Base-by-base conservation (phyloP, 35 echinoderm and acorn worm genomes). In the Chiridota heheva region DNA sequence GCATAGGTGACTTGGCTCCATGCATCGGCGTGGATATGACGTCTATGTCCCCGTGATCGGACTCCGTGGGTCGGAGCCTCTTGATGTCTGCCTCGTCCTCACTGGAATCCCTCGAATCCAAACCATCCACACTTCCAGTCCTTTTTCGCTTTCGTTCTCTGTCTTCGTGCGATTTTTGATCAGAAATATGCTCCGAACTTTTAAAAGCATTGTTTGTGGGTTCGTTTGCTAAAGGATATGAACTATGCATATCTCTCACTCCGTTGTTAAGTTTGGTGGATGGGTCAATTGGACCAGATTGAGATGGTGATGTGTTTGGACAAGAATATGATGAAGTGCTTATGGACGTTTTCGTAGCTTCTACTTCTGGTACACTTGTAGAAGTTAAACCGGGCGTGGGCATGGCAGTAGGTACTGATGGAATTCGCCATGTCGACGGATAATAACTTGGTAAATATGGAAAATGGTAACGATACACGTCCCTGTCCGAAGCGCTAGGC, bases 371-470 rank as follows among this genome's bases (percentile, higher is more conserved):
- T 44, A 42, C 37, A 29, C 37, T 43, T 55, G 15, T 55, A 12
- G 69, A 42, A 12, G 46, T 29, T 15, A 10, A 15, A 0, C 46
- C 69, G 33, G 36, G 69, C 10, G 69, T 17, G 5, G 37, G 12
- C 1, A 25, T 15, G 15, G 41, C 69, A 31, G 41, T 72, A 7
- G 69, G 4, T 8, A 43, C 69, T 2, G 40, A 17, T 7, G 33
- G 69, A 41, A 15, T 4, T 12, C 75, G 75, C 75, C 75, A 78
- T 2, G 42, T 35, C 2, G 75, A 78, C 17, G 75, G 75, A n/a
- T 60, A 42, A 35, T 78, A 78, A 4, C 51, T 36, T 12, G 75
- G 75, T n/a, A 78, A 24, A n/a, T 78, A 57, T 7, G 75, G 75
- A 27, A 60, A 78, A 6, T 78, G 75, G 55, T 78, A 78, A 4